These are phyloP conservation scores for Zhuqinia jingwanae DNA, from an alignment of 2,888 invertebrate genomes.

Conservation along the genomic window DNA sequence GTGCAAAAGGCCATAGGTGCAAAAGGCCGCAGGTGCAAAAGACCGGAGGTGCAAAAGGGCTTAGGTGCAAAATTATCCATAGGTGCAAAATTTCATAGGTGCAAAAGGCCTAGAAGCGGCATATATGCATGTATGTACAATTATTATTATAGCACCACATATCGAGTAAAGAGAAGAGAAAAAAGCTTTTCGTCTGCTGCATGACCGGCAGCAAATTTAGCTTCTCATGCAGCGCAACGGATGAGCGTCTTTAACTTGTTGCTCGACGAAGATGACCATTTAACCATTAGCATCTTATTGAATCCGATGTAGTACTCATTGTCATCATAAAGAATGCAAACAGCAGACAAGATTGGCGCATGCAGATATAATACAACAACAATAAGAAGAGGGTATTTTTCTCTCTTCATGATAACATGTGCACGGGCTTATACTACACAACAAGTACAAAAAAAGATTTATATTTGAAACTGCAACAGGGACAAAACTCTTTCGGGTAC, in stretches of 20 bases:
- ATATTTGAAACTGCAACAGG: constrained; percentile 1
- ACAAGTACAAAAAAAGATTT: not conserved
- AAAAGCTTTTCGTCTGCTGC: not conserved
- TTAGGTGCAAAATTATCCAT: too few relatives aligned
- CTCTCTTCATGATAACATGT: constrained; percentile 14
- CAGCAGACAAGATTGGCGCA: constrained; percentile 19
- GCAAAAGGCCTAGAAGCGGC: constrained; percentile 28
- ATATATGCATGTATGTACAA: not conserved
- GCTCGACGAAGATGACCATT: constrained; percentile 25
- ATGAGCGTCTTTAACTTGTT: constrained; percentile 17
- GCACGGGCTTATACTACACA: constrained; percentile 2
- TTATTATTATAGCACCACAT: not conserved
- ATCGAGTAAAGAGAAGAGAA: too few relatives aligned
- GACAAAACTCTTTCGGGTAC: not conserved
- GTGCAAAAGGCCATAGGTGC: too few relatives aligned
- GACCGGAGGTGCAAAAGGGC: too few relatives aligned
- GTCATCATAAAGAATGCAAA: not conserved
- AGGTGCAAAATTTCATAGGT: too few relatives aligned
- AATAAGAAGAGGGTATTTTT: constrained; percentile 33
- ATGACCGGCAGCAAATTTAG: constrained; percentile 34
- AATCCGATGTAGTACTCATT: constrained; percentile 2
- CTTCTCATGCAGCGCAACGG: constrained; percentile 35
- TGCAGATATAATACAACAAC: constrained; percentile 35
- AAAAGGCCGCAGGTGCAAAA: too few relatives aligned
- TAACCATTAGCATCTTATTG: constrained; percentile 31